Conservation (phyloP, 2,888 invertebrate species). For the Drosophila percnosoma region DNA sequence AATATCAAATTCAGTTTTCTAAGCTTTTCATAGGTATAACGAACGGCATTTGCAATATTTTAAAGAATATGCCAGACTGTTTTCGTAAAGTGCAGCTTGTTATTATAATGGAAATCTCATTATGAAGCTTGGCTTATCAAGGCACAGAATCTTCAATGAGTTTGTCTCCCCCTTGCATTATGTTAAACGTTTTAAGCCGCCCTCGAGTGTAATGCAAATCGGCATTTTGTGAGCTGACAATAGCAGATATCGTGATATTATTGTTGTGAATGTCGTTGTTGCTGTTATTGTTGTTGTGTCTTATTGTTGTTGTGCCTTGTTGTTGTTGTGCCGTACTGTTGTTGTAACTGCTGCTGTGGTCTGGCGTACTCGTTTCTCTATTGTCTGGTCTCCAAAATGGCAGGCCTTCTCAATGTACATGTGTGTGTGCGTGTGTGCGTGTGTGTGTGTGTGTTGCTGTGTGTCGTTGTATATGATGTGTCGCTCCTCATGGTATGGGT, state of each 20-base stretch:
- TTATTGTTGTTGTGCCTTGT: slow-evolving; percentile 20
- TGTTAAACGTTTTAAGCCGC: slow-evolving; percentile 44
- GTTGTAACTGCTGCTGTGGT: slow-evolving; percentile 44
- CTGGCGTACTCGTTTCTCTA: slow-evolving; percentile 69
- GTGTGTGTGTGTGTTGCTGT: not conserved
- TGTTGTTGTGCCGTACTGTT: slow-evolving; percentile 13
- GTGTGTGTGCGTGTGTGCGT: slow-evolving; percentile 12
- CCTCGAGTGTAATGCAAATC: slow-evolving; percentile 75
- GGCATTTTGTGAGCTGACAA: slow-evolving; percentile 79
- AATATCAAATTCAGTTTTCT: not conserved
- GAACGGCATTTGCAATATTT: not conserved
- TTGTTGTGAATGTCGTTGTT: slow-evolving; percentile 57
- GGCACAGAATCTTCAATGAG: slow-evolving; percentile 17
- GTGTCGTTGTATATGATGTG: not conserved
- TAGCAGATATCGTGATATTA: slow-evolving; percentile 80
- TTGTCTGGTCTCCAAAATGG: slow-evolving; percentile 62
- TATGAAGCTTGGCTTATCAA: slow-evolving; percentile 6
- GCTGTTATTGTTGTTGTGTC: slow-evolving; percentile 22
- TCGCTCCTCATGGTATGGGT: slow-evolving; percentile 21
- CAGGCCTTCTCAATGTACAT: slow-evolving; percentile 26
- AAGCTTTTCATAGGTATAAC: not conserved
- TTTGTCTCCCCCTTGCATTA: not conserved
- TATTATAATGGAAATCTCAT: not conserved
- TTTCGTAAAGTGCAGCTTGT: not conserved
- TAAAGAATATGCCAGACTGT: too few relatives aligned